Evolutionary conservation across 2,888 invertebrate genomes (phyloP).

Genomic region (Margaritifera margaritifera): DNA sequence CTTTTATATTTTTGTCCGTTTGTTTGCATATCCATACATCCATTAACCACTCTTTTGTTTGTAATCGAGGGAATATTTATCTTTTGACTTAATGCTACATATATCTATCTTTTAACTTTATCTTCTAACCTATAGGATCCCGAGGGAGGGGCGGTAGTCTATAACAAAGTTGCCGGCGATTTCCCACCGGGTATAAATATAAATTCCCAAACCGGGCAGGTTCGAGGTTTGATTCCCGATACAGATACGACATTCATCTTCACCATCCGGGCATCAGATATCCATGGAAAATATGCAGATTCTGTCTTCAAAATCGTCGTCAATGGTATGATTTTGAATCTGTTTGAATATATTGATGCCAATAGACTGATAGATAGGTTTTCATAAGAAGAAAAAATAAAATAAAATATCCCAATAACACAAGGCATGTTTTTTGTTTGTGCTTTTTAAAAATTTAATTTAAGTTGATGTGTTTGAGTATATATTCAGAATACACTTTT

Average conservation of each 20-base stretch:
- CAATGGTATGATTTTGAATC: constrained; percentile 20
- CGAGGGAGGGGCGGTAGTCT: constrained; percentile 31
- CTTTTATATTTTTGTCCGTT: too few relatives aligned
- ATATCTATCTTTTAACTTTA: neutral
- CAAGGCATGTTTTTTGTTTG: too few relatives aligned
- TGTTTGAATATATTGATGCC: too few relatives aligned
- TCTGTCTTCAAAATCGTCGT: constrained; percentile 37
- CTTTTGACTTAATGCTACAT: too few relatives aligned
- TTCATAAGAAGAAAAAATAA: too few relatives aligned
- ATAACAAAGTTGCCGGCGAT: constrained; percentile 34
- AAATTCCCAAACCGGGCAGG: constrained; percentile 19
- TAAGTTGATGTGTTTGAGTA: neutral
- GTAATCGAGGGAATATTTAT: too few relatives aligned
- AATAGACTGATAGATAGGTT: too few relatives aligned
- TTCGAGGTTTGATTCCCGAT: constrained; percentile 41
- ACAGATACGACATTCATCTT: constrained; percentile 39
- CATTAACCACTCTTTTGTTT: too few relatives aligned
- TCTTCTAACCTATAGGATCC: constrained; percentile 30
- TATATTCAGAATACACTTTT: too few relatives aligned
- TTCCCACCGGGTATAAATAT: constrained; percentile 41
- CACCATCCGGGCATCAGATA: constrained; percentile 40
- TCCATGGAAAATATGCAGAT: constrained; percentile 43
- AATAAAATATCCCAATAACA: too few relatives aligned
- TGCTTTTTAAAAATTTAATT: too few relatives aligned
- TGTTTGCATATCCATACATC: too few relatives aligned